Evolutionary conservation across 2,888 invertebrate genomes (phyloP), one percentile per base, ranked within the genome.

Genomic region (Zhuqinia jingwanae): DNA sequence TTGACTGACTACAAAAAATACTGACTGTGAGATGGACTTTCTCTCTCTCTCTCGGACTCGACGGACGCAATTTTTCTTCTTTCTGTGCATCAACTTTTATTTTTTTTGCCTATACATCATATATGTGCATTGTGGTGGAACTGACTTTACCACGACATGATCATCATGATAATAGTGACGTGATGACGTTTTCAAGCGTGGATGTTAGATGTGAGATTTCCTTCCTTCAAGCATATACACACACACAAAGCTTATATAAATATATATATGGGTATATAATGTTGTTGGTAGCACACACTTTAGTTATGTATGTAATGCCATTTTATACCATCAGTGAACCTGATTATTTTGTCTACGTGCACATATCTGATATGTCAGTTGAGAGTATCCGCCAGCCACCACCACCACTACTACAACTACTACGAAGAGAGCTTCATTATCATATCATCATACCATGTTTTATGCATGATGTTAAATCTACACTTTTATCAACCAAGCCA

Each of bases 381-480:
- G 5, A 20, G 70, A 70, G 3, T 42, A 22, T n/a, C 3, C 50
- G 8, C 50, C 50, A 2, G 20, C 42, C 15, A 60, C 60, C 27
- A 27, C 1, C 60, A 20, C 20, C 17, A 56, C n/a, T n/a, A 20
- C 56, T 6, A 53, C 53, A 53, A 6, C 17, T 11, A n/a, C 17
- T 53, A n/a, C n/a, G n/a, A 8, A 36, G 8, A 36, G 36, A 5
- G 60, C 60, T 60, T 68, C 68, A 68, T 65, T 36, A 30, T 68
- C 42, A 68, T 45, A 68, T 68, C 36, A 65, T 65, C 60, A 42
- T 15, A 65, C 1, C 8, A 70, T 70, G 70, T 70, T 70, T 70
- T 70, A 70, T 70, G 70, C 45, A 70, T 70, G 68, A 17, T 65
- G n/a, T n/a, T n/a, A n/a, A n/a, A n/a, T n/a, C n/a, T n/a, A n/a